These are phyloP conservation scores for Nannobrachium achirus DNA, from an alignment of 2,113 vertebrate genomes.

Conservation along the genomic window DNA sequence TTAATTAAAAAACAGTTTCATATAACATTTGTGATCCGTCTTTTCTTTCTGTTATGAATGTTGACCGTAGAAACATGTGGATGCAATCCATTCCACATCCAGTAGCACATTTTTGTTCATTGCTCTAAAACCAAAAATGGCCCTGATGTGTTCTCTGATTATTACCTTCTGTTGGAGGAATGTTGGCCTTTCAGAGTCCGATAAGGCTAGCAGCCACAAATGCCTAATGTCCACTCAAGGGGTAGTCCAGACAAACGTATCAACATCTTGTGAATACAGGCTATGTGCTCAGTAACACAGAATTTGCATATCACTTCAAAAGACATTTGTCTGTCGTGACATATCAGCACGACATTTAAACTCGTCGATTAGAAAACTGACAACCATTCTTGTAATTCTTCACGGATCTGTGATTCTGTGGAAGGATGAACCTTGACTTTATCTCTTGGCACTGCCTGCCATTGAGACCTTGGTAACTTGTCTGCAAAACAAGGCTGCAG, in stretches of 20 bases:
- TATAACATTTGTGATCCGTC: slow-evolving; percentile 62
- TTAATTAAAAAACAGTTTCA: slow-evolving; percentile 79
- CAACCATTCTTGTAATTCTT: slow-evolving; percentile 33
- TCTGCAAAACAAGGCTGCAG: slow-evolving; percentile 73
- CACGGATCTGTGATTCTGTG: slow-evolving; percentile 23
- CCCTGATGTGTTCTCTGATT: too few species aligned
- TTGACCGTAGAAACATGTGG: not conserved
- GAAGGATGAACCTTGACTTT: slow-evolving; percentile 52
- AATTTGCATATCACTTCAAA: too few species aligned
- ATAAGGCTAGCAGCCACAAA: too few species aligned
- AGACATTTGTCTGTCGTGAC: too few species aligned
- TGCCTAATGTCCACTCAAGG: too few species aligned
- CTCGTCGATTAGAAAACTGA: slow-evolving; percentile 10
- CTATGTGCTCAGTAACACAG: not conserved
- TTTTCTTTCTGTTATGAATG: slow-evolving; percentile 15
- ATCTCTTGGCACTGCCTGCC: slow-evolving; percentile 48
- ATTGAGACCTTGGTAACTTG: slow-evolving; percentile 74
- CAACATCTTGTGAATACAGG: not conserved
- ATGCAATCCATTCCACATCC: not conserved
- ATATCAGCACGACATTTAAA: too few species aligned
- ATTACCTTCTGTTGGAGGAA: too few species aligned
- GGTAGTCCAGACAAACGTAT: too few species aligned
- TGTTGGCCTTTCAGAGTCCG: too few species aligned
- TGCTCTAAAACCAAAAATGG: not conserved
- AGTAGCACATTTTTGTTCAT: slow-evolving; percentile 22